phyloP scores from a whole-genome alignment of 1,140 invertebrate genomes.

The Drosophila nannoptera region DNA sequence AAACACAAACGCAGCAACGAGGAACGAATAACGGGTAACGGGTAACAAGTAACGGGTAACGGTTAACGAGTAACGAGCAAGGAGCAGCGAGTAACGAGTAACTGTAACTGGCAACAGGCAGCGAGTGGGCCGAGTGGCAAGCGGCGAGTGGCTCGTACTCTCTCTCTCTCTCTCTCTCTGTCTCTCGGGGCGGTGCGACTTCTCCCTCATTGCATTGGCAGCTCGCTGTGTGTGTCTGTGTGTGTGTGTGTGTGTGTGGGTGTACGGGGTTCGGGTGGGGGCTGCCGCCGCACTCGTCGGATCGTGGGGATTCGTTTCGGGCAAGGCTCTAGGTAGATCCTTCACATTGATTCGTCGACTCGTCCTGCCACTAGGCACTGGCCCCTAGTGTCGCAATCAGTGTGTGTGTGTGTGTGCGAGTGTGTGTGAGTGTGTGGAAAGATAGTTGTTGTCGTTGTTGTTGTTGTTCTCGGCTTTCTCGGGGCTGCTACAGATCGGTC shows the following conservation, averaged over 20 bases:
- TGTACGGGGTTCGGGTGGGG: no score
- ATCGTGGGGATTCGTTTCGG: no score
- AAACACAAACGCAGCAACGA: slow-evolving; percentile 16
- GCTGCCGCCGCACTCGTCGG: no score
- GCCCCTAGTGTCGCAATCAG: slow-evolving; percentile 37
- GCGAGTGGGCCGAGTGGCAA: no score
- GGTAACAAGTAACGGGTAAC: slow-evolving; percentile 29
- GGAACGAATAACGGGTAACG: slow-evolving; percentile 24
- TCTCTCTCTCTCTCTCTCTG: no score
- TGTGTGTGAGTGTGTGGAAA: slow-evolving; percentile 40
- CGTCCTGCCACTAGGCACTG: slow-evolving; percentile 3
- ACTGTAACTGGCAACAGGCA: not conserved
- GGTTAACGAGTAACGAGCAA: slow-evolving; percentile 20
- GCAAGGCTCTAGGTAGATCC: not conserved
- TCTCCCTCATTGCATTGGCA: slow-evolving; percentile 11
- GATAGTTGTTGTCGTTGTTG: slow-evolving; percentile 60
- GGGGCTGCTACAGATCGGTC: slow-evolving; percentile 66
- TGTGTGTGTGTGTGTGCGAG: not conserved
- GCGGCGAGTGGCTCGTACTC: no score
- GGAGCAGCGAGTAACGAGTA: slow-evolving; percentile 7
- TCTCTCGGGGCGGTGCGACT: no score
- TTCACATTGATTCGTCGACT: slow-evolving; percentile 24
- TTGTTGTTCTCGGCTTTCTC: slow-evolving; percentile 32
- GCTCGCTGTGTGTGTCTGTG: slow-evolving; percentile 11
- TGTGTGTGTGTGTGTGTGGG: no score